Percentiles rank a stretch among this genome's conserved stretches.
Conservation (phyloP, 2,888 invertebrate species). For the Leptura quadrifasciata region DNA sequence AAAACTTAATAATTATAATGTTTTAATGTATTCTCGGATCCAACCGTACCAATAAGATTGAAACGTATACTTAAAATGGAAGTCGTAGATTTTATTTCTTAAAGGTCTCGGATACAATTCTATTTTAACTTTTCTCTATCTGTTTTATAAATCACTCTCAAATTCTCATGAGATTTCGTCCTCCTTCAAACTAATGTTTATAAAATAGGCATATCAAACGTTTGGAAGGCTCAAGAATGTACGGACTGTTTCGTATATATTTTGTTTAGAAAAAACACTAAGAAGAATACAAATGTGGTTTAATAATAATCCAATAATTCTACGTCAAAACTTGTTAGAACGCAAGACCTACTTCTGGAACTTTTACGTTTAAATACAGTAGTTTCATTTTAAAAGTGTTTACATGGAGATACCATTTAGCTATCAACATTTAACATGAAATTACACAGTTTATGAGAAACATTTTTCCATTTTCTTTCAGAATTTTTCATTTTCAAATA, state of each 20-base stretch:
- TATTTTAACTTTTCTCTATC: slow-evolving; percentile 10
- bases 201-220: slow-evolving; percentile 24
- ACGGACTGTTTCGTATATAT: background rate
- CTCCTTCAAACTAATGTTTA: slow-evolving; percentile 30
- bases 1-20: background rate
- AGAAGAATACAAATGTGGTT: too few species aligned
- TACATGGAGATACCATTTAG: too few species aligned
- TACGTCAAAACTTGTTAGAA: too few species aligned
- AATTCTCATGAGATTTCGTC: slow-evolving; percentile 18
- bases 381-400: too few species aligned
- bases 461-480: too few species aligned
- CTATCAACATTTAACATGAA: too few species aligned
- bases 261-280: background rate
- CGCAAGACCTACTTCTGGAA: too few species aligned
- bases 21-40: background rate
- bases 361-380: too few species aligned
- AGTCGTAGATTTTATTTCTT: background rate
- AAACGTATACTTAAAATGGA: background rate
- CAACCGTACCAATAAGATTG: background rate
- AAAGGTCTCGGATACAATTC: background rate
- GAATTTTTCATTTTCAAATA: too few species aligned
- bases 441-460: too few species aligned
- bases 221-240: background rate
- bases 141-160: slow-evolving; percentile 27
- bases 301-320: too few species aligned